These are phyloP conservation scores for Lophotis ruficrista DNA, from an alignment of 2,113 vertebrate genomes.

Conservation along the genomic window DNA sequence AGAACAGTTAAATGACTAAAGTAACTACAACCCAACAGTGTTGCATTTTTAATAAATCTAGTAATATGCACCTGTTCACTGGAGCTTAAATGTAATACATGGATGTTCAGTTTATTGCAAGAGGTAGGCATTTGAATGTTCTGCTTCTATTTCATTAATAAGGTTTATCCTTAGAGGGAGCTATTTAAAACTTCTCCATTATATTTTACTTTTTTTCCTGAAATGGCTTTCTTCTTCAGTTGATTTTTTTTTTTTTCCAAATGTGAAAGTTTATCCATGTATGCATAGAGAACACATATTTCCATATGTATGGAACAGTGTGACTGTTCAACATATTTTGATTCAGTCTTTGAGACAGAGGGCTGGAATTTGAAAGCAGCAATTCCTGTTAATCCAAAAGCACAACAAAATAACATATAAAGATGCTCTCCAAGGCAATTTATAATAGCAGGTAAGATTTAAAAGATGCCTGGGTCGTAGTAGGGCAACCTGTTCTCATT, in stretches of 20 bases:
- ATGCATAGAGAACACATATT: background rate
- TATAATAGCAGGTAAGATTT: background rate
- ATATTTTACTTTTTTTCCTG: background rate
- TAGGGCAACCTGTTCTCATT: slow-evolving; percentile 10
- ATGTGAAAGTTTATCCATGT: background rate
- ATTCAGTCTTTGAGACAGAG: background rate
- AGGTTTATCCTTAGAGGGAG: background rate
- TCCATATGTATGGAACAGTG: background rate
- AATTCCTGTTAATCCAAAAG: background rate
- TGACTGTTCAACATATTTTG: background rate
- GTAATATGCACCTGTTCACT: background rate
- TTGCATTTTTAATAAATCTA: background rate
- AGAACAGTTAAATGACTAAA: background rate
- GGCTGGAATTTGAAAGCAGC: background rate
- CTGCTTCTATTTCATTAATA: background rate
- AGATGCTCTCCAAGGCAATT: background rate
- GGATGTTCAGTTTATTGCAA: background rate
- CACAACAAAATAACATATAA: background rate
- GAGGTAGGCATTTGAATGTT: background rate
- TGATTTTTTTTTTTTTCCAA: background rate
- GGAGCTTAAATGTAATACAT: background rate
- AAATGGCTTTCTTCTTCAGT: background rate
- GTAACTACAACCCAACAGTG: background rate
- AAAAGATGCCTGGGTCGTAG: background rate
- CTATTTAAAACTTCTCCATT: background rate